Percentiles rank a stretch among this genome's conserved stretches.
Evolutionary conservation across 2,113 vertebrate species (phyloP).

Genomic region (Dasyprocta punctata): DNA sequence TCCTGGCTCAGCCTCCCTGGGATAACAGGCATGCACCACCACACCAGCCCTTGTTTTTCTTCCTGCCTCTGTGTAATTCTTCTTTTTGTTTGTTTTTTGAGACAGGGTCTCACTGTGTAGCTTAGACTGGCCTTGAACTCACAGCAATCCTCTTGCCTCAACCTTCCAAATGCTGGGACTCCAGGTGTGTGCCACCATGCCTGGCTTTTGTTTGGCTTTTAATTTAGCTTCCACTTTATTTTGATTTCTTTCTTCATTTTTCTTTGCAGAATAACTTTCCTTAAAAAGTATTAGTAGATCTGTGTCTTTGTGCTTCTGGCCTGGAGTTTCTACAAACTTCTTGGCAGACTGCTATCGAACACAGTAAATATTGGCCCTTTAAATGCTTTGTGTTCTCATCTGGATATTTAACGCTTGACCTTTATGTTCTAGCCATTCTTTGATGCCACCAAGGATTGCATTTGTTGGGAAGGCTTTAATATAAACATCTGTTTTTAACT

Average conservation of each 20-base stretch:
- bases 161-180: background rate
- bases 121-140: no score
- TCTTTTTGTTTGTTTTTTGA: no score
- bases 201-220: constrained; percentile 92
- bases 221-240: constrained; percentile 93
- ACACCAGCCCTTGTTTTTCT: no score
- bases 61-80: no score
- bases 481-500: constrained; percentile 89
- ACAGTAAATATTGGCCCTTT: constrained; percentile 97
- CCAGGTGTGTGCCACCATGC: background rate
- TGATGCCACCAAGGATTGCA: constrained; percentile 94
- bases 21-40: no score
- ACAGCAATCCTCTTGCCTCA: no score
- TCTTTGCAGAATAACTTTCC: constrained; percentile 95
- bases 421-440: constrained; percentile 95
- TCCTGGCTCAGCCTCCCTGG: no score
- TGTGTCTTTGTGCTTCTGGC: constrained; percentile 95
- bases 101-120: no score
- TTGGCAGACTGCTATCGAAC: constrained; percentile 93
- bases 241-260: constrained; percentile 93
- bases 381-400: constrained; percentile 94
- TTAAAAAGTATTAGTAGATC: constrained; percentile 94
- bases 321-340: constrained; percentile 91
- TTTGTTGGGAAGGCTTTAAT: constrained; percentile 97
- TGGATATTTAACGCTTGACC: constrained; percentile 83